Conservation (phyloP, 1,140 invertebrate species). For the Drosophila grimshawi region DNA sequence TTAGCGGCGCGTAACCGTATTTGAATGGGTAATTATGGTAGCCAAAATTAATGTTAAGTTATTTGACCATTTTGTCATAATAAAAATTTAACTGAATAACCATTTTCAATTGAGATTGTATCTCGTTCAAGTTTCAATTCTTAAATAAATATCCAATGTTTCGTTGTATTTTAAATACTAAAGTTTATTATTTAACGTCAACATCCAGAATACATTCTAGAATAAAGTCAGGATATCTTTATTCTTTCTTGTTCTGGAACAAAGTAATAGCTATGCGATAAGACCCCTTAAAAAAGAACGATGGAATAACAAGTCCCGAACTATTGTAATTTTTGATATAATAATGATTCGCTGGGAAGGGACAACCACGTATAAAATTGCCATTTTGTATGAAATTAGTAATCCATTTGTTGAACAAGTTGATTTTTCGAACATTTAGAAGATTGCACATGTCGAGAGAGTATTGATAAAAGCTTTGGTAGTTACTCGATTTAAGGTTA, state of each 20-base stretch:
- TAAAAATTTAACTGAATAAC: too few relatives aligned
- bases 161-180: too few relatives aligned
- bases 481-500: slow-evolving; percentile 37
- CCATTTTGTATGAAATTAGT: slow-evolving; percentile 26
- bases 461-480: slow-evolving; percentile 57
- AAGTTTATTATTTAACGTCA: slow-evolving; percentile 32
- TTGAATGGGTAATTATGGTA: not conserved
- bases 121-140: too few relatives aligned
- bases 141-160: too few relatives aligned
- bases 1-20: not conserved
- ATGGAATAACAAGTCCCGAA: slow-evolving; percentile 39
- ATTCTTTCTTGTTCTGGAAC: slow-evolving; percentile 8
- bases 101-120: too few relatives aligned
- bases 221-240: slow-evolving; percentile 24
- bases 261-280: slow-evolving; percentile 42
- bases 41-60: too few relatives aligned
- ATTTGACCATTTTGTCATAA: too few relatives aligned
- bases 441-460: slow-evolving; percentile 58
- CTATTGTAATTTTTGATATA: slow-evolving; percentile 48
- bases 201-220: slow-evolving; percentile 34
- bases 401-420: slow-evolving; percentile 61
- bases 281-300: slow-evolving; percentile 36
- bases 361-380: slow-evolving; percentile 46
- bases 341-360: slow-evolving; percentile 34
- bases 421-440: slow-evolving; percentile 37